Percentiles rank a stretch among this genome's conserved stretches.
phyloP scores from a whole-genome alignment of 2,888 invertebrate genomes.

The Allygus modestus region DNA sequence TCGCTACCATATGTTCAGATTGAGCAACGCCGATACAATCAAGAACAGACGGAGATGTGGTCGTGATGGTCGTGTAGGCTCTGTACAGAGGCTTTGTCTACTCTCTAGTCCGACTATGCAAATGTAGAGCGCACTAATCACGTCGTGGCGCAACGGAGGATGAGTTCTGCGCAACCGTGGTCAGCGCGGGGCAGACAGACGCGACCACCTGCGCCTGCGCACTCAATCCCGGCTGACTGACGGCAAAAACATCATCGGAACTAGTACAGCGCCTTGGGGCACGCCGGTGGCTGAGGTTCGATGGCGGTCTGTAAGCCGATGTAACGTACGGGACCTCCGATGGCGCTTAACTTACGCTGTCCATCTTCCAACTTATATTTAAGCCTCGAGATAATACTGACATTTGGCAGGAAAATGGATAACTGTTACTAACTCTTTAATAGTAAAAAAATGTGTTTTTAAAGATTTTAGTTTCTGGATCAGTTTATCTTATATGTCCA shows the following conservation, averaged over 20 bases:
- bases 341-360: too few species aligned
- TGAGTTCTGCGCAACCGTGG: slow-evolving; percentile 17
- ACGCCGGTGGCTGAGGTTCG: not conserved
- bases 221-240: not conserved
- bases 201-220: slow-evolving; percentile 25
- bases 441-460: too few species aligned
- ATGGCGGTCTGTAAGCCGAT: not conserved
- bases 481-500: too few species aligned
- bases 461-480: too few species aligned
- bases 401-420: too few species aligned
- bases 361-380: too few species aligned
- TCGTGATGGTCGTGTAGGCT: slow-evolving; percentile 24
- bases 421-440: too few species aligned
- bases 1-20: slow-evolving; percentile 23
- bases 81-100: not conserved
- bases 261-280: not conserved
- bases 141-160: slow-evolving; percentile 24
- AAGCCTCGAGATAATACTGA: too few species aligned
- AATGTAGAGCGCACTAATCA: slow-evolving; percentile 36
- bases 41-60: not conserved
- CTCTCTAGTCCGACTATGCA: not conserved
- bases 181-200: not conserved
- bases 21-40: slow-evolving; percentile 26
- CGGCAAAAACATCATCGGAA: slow-evolving; percentile 13
- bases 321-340: not conserved